Evolutionary conservation across 2,797 vertebrate species (phyloP).

Genomic region (Hoplostethus atlanticus): DNA sequence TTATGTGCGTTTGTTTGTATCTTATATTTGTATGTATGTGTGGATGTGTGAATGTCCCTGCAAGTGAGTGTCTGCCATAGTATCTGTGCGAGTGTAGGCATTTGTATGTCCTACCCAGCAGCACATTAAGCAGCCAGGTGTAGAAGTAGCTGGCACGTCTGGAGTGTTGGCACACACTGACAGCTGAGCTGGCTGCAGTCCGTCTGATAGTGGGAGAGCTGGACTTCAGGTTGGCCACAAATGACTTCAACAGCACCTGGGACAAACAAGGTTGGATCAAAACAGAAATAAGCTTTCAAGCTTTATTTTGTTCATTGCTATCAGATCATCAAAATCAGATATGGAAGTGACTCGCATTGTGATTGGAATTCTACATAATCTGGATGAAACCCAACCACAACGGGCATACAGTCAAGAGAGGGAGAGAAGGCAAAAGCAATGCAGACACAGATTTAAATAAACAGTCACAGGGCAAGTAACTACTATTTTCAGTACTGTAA

Average conservation of each 20-base stretch:
- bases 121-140: slow-evolving; percentile 96
- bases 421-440: too few relatives aligned
- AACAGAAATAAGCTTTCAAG: background rate
- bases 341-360: too few relatives aligned
- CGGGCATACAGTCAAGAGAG: too few relatives aligned
- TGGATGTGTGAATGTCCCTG: background rate
- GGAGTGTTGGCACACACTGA: slow-evolving; percentile 94
- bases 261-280: background rate
- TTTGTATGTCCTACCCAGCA: slow-evolving; percentile 87
- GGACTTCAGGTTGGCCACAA: slow-evolving; percentile 94
- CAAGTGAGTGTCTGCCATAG: background rate
- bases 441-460: too few relatives aligned
- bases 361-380: too few relatives aligned
- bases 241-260: slow-evolving; percentile 93
- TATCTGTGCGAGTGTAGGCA: background rate
- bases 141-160: slow-evolving; percentile 95
- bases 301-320: background rate
- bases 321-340: too few relatives aligned
- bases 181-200: slow-evolving; percentile 92
- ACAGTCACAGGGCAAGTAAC: too few relatives aligned
- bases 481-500: too few relatives aligned
- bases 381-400: too few relatives aligned
- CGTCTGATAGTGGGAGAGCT: slow-evolving; percentile 94
- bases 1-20: background rate
- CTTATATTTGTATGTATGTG: background rate